Evolutionary conservation across 2,113 vertebrate genomes (phyloP).

Genomic region (Clinocottus analis): DNA sequence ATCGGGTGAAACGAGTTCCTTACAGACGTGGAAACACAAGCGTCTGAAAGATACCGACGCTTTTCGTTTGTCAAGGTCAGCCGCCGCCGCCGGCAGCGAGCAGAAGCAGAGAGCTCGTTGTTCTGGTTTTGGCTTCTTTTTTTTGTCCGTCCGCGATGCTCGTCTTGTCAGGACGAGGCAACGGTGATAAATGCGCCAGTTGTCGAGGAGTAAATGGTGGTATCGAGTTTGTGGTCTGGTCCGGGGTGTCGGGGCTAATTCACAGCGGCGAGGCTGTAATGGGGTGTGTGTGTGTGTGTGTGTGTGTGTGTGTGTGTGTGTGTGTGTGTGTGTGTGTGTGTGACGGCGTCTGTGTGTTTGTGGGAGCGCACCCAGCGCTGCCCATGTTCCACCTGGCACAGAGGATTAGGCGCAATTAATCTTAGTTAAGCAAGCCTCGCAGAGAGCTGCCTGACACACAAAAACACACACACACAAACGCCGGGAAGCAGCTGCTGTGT

Average conservation of each 20-base stretch:
- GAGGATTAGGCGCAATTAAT: conserved; percentile 81
- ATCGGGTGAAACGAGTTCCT: no score
- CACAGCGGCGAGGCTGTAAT: conserved; percentile 70
- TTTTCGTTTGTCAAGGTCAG: conserved; percentile 53
- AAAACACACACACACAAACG: conserved; percentile 26
- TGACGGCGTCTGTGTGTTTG: conserved; percentile 57
- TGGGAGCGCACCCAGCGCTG: conserved; percentile 37
- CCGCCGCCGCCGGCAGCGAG: conserved; percentile 33
- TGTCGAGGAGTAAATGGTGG: conserved; percentile 74
- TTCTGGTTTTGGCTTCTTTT: no score
- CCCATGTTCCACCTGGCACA: conserved; percentile 80
- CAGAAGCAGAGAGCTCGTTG: no score
- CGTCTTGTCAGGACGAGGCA: conserved; percentile 54
- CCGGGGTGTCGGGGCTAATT: conserved; percentile 75
- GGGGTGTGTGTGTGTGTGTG: conserved; percentile 65
- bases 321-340: conserved; percentile 56
- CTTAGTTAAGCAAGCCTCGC: conserved; percentile 77
- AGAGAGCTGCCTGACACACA: conserved; percentile 49
- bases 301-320: conserved; percentile 57
- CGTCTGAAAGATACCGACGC: not conserved
- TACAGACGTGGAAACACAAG: no score
- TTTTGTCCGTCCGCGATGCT: conserved; percentile 46
- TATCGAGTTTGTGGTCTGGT: conserved; percentile 74
- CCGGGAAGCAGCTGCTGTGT: conserved; percentile 38
- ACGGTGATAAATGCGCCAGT: conserved; percentile 74